These are phyloP conservation scores for Etia nguti DNA, from an alignment of 2,113 vertebrate species.

Conservation along the genomic window DNA sequence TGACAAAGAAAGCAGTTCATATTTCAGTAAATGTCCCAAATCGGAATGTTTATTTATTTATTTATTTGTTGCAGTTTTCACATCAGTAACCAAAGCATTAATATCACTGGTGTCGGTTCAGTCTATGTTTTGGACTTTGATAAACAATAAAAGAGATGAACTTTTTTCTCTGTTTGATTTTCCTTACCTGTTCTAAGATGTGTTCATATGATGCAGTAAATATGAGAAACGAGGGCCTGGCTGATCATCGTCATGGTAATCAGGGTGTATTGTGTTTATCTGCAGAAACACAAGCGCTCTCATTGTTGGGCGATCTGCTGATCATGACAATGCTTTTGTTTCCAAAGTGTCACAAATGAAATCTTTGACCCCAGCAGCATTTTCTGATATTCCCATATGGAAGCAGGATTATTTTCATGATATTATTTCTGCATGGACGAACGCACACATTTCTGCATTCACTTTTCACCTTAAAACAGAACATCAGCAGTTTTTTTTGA, in stretches of 20 bases:
- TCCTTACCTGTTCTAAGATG: background rate
- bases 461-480: background rate
- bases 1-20: background rate
- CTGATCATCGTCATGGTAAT: background rate
- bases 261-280: background rate
- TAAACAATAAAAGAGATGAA: background rate
- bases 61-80: background rate
- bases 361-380: background rate
- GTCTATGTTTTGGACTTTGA: background rate
- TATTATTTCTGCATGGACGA: accelerated
- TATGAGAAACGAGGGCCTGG: background rate
- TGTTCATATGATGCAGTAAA: background rate
- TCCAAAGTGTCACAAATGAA: background rate
- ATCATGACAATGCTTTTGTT: background rate
- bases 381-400: background rate
- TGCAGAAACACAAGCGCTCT: background rate
- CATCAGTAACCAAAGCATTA: background rate
- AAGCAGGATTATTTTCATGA: background rate
- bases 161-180: background rate
- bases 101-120: background rate
- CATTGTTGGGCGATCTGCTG: background rate
- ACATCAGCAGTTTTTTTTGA: background rate
- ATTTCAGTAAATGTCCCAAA: background rate
- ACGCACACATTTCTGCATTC: background rate
- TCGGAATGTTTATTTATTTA: background rate